Base-by-base conservation (phyloP, 2,797 vertebrate species). In the Loris lydekkerianus region DNA sequence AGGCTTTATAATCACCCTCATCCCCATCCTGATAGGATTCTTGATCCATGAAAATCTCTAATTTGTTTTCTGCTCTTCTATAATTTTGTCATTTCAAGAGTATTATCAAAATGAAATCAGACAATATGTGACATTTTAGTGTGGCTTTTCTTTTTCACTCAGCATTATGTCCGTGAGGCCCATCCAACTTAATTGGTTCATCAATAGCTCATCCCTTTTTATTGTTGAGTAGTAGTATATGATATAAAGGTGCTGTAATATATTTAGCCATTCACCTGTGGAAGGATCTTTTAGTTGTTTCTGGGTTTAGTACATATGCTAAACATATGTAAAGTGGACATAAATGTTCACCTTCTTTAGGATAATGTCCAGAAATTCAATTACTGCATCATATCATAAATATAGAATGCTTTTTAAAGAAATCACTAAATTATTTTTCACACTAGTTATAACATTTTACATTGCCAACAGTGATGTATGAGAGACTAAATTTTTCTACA, bases 251-350 rank as follows among this genome's bases (percentile, higher is more conserved):
- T 60, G 27, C 20, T 73, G 25, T 21, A 34, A 25, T 94, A 77
- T 82, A 13, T 73, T 93, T 73, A 78, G 40, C 5, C 29, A 23
- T 29, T 89, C 2, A 83, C 7, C 13, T 34, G 20, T 77, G 29
- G 80, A 82, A 9, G 14, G 14, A 43, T 89, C 53, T 27, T 60
- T 84, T 76, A 69, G 14, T 43, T 77, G 10, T 89, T 91, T 84
- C 7, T 25, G 58, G 23, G 13, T 87, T 93, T 93, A 23, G 10
- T 34, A 25, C 82, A 60, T 60, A 77, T 83, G 65, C 21, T 40
- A 40, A 40, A 40, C 40, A 40, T 40, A 40, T 40, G 40, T 40
- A 40, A 40, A 40, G 40, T 40, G 40, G 40, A 40, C 5, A 5
- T 40, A 70, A 20, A 27, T 43, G 56, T 67, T 77, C 1, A 58